A percentile compares a stretch with the other conserved stretches of the same genome.
Conservation (phyloP, 2,888 invertebrate genomes). For the Lithophane leautieri region DNA sequence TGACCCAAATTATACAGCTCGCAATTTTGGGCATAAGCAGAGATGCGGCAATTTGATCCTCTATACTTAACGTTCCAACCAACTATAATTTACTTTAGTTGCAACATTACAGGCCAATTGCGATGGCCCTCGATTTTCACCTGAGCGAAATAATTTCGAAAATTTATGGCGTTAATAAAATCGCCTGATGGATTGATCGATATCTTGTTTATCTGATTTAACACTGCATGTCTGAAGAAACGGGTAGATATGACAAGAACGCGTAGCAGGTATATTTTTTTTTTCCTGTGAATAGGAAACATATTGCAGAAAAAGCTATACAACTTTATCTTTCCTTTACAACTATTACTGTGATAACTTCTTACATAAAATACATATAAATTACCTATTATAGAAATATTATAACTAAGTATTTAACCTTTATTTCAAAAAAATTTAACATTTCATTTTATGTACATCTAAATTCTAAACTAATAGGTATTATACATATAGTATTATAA, state of each 20-base stretch:
- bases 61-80: slow-evolving; percentile 74
- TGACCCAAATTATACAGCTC: slow-evolving; percentile 66
- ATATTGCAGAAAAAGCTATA: not conserved
- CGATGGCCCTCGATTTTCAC: slow-evolving; percentile 72
- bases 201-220: slow-evolving; percentile 71
- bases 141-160: slow-evolving; percentile 76
- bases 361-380: slow-evolving; percentile 6
- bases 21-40: slow-evolving; percentile 58
- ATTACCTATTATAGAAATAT: not conserved
- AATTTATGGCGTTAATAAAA: slow-evolving; percentile 81
- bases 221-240: slow-evolving; percentile 48
- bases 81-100: slow-evolving; percentile 80
- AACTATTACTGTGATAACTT: slow-evolving; percentile 11
- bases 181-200: slow-evolving; percentile 78
- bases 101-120: slow-evolving; percentile 75
- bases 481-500: too few relatives aligned
- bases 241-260: slow-evolving; percentile 51
- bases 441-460: too few relatives aligned
- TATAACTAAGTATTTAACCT: not conserved
- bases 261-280: slow-evolving; percentile 13
- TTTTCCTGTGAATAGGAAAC: slow-evolving; percentile 18
- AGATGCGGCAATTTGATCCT: slow-evolving; percentile 64
- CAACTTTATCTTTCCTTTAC: slow-evolving; percentile 26
- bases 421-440: not conserved
- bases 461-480: too few relatives aligned